Conservation (phyloP, 2,797 vertebrate species). For the Heliangelus exortis region DNA sequence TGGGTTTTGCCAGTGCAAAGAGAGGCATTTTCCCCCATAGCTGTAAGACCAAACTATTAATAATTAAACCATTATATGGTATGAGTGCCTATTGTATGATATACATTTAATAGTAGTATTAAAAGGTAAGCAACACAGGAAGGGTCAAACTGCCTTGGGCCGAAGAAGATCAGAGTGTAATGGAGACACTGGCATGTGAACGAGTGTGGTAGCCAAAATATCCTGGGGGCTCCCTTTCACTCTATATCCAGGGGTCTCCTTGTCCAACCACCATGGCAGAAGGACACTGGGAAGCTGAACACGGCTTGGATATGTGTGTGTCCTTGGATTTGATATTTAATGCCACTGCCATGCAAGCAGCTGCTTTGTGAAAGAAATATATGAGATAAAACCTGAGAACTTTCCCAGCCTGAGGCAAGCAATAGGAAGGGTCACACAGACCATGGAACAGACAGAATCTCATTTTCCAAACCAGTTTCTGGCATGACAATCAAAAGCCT, state of each 20-base stretch:
- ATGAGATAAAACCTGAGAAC: constrained; percentile 12
- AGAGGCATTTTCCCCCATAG: not conserved
- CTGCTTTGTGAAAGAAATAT: constrained; percentile 49
- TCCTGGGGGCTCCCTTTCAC: constrained; percentile 28
- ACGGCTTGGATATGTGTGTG: not conserved
- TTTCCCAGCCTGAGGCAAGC: not conserved
- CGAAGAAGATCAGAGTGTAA: constrained; percentile 37
- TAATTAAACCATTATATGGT: not conserved
- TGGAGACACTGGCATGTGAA: not conserved
- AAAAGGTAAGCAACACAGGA: not conserved
- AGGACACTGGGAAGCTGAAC: constrained; percentile 46
- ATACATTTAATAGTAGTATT: not conserved
- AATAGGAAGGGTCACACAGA: not conserved
- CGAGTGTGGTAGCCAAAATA: not conserved
- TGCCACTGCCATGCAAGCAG: constrained; percentile 44
- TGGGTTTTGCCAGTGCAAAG: not conserved
- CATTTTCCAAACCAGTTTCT: not conserved
- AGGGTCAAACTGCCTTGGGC: not conserved
- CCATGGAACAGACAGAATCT: not conserved
- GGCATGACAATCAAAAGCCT: not conserved
- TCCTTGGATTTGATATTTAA: constrained; percentile 70
- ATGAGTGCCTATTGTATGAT: not conserved
- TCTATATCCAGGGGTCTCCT: constrained; percentile 49
- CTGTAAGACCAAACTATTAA: not conserved
- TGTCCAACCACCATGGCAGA: constrained; percentile 47